Evolutionary conservation across 2,113 vertebrate species (phyloP), one percentile per base, ranked within the genome.

Genomic region (Hemibagrus wyckioides): DNA sequence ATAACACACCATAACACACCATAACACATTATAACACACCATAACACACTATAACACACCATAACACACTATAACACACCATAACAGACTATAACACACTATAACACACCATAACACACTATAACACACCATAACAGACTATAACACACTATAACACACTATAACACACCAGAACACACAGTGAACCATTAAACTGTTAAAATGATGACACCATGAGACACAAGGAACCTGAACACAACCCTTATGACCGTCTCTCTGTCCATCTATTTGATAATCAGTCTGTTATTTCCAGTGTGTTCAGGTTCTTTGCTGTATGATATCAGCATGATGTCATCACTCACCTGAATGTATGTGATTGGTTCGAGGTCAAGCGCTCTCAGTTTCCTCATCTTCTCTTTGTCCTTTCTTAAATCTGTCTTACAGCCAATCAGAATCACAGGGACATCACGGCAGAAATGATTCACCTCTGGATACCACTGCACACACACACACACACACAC

Each of bases 401-500:
- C 97, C 90, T 97, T 99, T 69, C 98, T 92, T 0, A 98, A 96
- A 93, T 99, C 98, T 0, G 97, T 99, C 93, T 99, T 99, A 94
- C 98, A 99, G 91, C 98, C 98, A 3, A 99, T 97, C 85, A 99
- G 95, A n/a, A 99, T 94, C 3, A 96, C 90, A 0, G 98, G 98
- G 4, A 88, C 93, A 0, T 97, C 96, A 0, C 85, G 93, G 91
- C 98, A 99, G 93, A 99, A 99, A 90, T 99, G 98, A 44, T 93
- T 96, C 80, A 99, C 97, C 87, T 99, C 98, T 10, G 97, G 98
- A 90, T 94, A 94, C 98, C 98, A 99, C 98, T 99, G 92, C 76
- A 5, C 0, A 1, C n/a, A 69, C 33, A 65, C 25, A 82, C 25
- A 44, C 57, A 63, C 80, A 81, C 52, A 41, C 28, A 30, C 59